Evolutionary conservation across 2,797 vertebrate genomes (phyloP), one percentile per base, ranked within the genome.

Genomic region (Galaxias olidus): DNA sequence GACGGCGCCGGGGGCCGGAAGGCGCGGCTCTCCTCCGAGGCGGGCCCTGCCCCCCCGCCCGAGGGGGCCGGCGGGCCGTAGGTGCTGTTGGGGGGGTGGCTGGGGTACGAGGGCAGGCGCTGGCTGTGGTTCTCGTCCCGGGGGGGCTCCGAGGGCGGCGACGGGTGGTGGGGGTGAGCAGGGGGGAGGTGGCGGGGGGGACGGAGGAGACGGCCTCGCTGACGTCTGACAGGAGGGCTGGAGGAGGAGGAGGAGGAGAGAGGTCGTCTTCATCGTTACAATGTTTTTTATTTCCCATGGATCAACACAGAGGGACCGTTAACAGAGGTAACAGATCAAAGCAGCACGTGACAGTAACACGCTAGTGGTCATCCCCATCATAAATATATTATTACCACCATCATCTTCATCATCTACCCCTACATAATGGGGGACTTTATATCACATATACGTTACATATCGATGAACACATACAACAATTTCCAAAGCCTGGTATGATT

Each of bases 51-150:
- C 0, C 73, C 64, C 9, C 76, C 85, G 7, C 72, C 56, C 1
- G 80, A 20, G 1, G 78, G 74, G 9, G 84, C 77, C 66, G 81
- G 88, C 2, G n/a, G n/a, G 13, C 63, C 69, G 1, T 90, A 90
- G 86, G 92, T 84, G 79, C 93, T 90, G 13, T 88, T 87, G 0
- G 86, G 82, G 67, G 90, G 88, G 0, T n/a, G 15, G 49, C 13
- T 9, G 1, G 79, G 66, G 43, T 73, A 69, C 61, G 92, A 90
- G 69, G 91, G 94, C 69, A 91, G 86, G 61, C 91, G 92, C 88
- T 94, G 96, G 82, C 92, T 94, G 84, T 93, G 96, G 85, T 98
- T 98, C 87, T 98, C 96, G 78, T 98, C 95, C 79, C 95, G 96
- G 74, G 49, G 74, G 83, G 94, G 87, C 84, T 90, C 61, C 92